These are phyloP conservation scores for Parotocinclus haroldoi DNA, from an alignment of 2,797 vertebrate species.

Conservation along the genomic window DNA sequence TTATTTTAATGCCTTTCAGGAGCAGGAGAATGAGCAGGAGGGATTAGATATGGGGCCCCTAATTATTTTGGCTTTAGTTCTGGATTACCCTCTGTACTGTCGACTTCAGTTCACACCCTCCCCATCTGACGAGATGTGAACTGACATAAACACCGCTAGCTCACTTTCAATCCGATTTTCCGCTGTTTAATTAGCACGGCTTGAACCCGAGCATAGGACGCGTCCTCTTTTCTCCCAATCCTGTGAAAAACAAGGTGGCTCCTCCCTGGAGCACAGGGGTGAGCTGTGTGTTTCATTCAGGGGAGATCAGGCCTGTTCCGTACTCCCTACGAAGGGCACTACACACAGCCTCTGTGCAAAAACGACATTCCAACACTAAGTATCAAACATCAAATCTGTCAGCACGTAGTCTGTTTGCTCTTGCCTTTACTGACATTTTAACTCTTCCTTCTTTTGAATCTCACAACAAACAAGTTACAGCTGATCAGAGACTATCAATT, in stretches of 20 bases:
- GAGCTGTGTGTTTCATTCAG: background rate
- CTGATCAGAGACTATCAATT: too few relatives aligned
- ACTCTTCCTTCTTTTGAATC: too few relatives aligned
- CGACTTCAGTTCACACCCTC: slow-evolving; percentile 68
- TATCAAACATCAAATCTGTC: too few relatives aligned
- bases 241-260: slow-evolving; percentile 69
- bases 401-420: too few relatives aligned
- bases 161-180: slow-evolving; percentile 82
- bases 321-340: slow-evolving; percentile 12
- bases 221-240: slow-evolving; percentile 72
- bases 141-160: slow-evolving; percentile 84
- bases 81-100: slow-evolving; percentile 80
- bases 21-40: slow-evolving; percentile 73
- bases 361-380: background rate
- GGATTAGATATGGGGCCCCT: slow-evolving; percentile 81
- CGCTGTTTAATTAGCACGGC: slow-evolving; percentile 78
- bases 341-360: background rate
- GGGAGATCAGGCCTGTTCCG: background rate
- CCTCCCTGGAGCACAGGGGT: slow-evolving; percentile 69
- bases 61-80: slow-evolving; percentile 90
- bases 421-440: too few relatives aligned
- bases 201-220: slow-evolving; percentile 75
- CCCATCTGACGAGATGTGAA: slow-evolving; percentile 84
- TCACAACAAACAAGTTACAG: too few relatives aligned
- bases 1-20: slow-evolving; percentile 65